These are phyloP conservation scores for Mesocentrotus franciscanus DNA, from an alignment of 53 echinoderm and acorn worm species.

Conservation along the genomic window DNA sequence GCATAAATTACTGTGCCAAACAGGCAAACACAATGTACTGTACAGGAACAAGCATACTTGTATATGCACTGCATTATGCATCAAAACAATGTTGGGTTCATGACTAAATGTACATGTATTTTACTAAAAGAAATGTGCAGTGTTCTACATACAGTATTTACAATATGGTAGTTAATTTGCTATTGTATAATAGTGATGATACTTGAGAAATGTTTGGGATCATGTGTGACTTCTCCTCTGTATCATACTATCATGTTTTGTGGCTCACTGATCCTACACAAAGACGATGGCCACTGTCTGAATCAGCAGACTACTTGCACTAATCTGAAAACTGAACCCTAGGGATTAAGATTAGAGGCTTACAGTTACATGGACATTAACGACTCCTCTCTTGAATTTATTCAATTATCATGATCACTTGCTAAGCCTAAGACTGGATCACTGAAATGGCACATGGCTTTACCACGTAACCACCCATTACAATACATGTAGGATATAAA, in stretches of 20 bases:
- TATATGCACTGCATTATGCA: background rate
- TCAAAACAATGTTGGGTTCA: no score
- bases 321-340: background rate
- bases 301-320: background rate
- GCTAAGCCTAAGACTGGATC: background rate
- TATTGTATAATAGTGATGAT: no score
- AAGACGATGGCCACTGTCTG: background rate
- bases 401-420: background rate
- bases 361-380: background rate
- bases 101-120: no score
- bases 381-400: background rate
- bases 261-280: no score
- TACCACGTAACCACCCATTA: background rate
- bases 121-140: no score
- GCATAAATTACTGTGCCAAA: background rate
- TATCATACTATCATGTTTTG: no score
- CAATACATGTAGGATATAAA: no score
- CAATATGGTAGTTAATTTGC: no score
- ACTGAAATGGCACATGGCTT: background rate
- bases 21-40: background rate
- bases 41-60: background rate
- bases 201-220: no score
- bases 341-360: slow-evolving; percentile 36
- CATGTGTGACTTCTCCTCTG: no score
- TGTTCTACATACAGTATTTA: no score